Evolutionary conservation across 2,113 vertebrate genomes (phyloP).

Genomic region (Oreotrochilus melanogaster): DNA sequence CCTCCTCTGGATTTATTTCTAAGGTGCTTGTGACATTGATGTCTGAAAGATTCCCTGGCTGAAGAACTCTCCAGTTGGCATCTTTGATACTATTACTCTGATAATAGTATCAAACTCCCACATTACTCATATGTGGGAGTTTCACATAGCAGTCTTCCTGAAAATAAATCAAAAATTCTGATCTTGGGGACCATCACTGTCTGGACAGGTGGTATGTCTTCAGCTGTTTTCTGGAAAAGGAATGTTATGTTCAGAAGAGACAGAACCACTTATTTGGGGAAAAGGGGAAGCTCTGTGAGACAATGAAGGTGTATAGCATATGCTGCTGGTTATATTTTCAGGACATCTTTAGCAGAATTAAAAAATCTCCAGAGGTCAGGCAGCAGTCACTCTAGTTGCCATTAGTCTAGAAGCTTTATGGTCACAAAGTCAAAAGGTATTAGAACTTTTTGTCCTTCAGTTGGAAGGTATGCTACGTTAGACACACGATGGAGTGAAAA

Average conservation of each 20-base stretch:
- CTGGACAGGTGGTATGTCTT: neutral
- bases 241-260: neutral
- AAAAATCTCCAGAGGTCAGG: neutral
- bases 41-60: neutral
- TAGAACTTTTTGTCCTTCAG: neutral
- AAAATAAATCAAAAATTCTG: neutral
- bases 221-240: neutral
- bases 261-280: too few species aligned
- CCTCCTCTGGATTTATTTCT: neutral
- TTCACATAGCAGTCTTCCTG: neutral
- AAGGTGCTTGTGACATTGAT: neutral
- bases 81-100: neutral
- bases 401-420: neutral
- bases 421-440: neutral
- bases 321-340: neutral
- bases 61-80: neutral
- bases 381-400: neutral
- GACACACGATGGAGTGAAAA: neutral
- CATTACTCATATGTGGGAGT: neutral
- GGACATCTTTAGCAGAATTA: neutral
- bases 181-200: neutral
- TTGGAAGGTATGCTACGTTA: neutral
- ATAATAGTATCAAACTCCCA: too few species aligned
- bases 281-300: too few species aligned
- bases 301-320: neutral